These are phyloP conservation scores for Tenthredo notha DNA, from an alignment of 2,888 invertebrate genomes.

Conservation along the genomic window DNA sequence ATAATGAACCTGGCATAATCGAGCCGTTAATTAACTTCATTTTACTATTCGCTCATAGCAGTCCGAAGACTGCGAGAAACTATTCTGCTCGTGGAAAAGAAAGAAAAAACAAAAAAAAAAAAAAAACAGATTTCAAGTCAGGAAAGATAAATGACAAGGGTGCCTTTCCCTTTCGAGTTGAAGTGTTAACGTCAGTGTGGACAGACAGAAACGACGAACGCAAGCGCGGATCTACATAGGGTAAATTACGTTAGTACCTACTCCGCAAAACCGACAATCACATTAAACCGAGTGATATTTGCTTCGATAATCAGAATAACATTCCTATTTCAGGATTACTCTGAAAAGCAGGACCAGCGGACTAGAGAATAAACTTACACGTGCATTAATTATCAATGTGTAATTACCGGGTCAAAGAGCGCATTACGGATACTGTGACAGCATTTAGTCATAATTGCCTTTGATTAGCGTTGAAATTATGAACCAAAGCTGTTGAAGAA, in stretches of 20 bases:
- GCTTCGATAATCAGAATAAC: slow-evolving; percentile 23
- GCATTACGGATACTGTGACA: background rate
- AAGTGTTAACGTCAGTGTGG: background rate
- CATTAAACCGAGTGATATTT: background rate
- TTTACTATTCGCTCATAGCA: background rate
- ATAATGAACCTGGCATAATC: background rate
- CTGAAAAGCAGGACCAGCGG: background rate
- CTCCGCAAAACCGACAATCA: background rate
- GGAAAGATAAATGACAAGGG: slow-evolving; percentile 31
- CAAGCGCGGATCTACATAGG: background rate
- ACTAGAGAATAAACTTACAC: background rate
- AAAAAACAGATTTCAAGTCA: background rate
- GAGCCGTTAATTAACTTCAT: slow-evolving; percentile 13
- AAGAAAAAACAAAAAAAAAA: background rate
- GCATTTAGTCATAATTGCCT: background rate
- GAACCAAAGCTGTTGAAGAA: background rate
- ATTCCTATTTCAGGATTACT: background rate
- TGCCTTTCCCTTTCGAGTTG: background rate
- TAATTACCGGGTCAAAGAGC: background rate
- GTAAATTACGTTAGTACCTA: background rate
- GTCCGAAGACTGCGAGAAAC: background rate
- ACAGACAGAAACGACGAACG: background rate
- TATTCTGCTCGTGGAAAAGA: background rate
- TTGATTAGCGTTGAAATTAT: background rate
- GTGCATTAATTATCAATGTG: background rate